phyloP scores from a whole-genome alignment of 1,140 invertebrate species.

The Venturia canescens region DNA sequence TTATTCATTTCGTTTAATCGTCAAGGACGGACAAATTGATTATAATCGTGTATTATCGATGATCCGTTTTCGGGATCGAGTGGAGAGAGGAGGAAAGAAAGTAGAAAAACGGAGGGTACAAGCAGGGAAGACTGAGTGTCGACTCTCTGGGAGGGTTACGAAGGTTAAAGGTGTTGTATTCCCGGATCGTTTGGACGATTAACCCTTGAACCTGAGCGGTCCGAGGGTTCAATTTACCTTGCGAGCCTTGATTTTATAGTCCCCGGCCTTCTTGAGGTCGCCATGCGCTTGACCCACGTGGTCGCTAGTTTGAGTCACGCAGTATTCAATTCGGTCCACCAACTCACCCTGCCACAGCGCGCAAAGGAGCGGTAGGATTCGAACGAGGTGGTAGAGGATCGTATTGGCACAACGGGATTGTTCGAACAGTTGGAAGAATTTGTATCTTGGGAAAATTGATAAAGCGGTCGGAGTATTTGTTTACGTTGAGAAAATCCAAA shows the following conservation, averaged over 20 bases:
- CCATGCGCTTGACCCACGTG: conserved; percentile 88
- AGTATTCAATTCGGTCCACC: conserved; percentile 94
- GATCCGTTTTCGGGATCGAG: too few relatives aligned
- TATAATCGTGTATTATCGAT: too few relatives aligned
- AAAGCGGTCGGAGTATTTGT: neutral
- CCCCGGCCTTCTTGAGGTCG: conserved; percentile 87
- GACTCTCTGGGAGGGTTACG: neutral
- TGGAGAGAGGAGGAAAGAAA: too few relatives aligned
- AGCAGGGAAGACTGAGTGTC: too few relatives aligned
- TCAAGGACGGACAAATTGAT: too few relatives aligned
- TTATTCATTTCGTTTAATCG: too few relatives aligned
- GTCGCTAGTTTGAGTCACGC: conserved; percentile 88
- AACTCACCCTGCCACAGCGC: conserved; percentile 87
- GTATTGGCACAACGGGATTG: conserved; percentile 24
- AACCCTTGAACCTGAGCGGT: conserved; percentile 33
- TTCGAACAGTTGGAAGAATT: neutral
- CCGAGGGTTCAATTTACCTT: conserved; percentile 83
- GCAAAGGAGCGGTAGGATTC: conserved; percentile 53
- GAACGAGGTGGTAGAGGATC: conserved; percentile 3
- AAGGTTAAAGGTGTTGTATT: neutral
- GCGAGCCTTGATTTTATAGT: conserved; percentile 91
- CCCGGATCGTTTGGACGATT: conserved; percentile 20
- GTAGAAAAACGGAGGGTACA: neutral
- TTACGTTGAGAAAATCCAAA: neutral
- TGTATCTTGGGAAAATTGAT: neutral